Conservation (phyloP, 1,140 invertebrate genomes). For the Drosophila cardini region DNA sequence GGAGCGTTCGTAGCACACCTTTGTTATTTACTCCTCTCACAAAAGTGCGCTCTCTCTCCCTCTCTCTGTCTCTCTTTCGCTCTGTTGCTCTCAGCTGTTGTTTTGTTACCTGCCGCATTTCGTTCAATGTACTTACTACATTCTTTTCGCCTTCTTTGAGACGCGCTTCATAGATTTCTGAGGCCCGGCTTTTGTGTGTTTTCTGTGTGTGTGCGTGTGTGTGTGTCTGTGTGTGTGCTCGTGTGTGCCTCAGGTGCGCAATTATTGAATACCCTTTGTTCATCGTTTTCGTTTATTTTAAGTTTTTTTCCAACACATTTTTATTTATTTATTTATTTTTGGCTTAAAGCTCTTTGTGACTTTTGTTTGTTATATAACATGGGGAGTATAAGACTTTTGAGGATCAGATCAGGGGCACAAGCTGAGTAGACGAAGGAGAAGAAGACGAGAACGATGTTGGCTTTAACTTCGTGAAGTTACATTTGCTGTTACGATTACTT, state of each 20-base stretch:
- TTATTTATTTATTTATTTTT: neutral
- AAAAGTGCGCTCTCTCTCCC: conserved; percentile 20
- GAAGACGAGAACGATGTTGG: neutral
- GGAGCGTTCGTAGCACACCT: conserved; percentile 70
- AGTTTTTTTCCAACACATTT: conserved; percentile 29
- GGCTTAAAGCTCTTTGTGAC: conserved; percentile 6
- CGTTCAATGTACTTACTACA: conserved; percentile 29
- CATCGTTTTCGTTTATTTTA: conserved; percentile 35
- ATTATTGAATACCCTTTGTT: conserved; percentile 68
- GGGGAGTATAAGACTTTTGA: conserved; percentile 40
- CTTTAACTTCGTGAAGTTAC: conserved; percentile 44
- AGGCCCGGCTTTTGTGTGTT: conserved; percentile 41
- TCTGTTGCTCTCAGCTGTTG: conserved; percentile 57
- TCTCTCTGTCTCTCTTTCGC: neutral
- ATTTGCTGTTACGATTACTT: conserved; percentile 15
- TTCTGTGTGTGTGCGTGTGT: no score
- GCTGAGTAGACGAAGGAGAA: neutral
- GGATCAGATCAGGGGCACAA: conserved; percentile 34
- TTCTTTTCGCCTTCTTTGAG: conserved; percentile 21
- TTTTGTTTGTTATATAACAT: conserved; percentile 16
- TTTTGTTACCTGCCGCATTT: conserved; percentile 66
- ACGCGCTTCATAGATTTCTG: conserved; percentile 30
- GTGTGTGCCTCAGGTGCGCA: conserved; percentile 67
- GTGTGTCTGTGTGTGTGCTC: no score
- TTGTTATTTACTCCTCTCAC: conserved; percentile 29